Conservation (phyloP, 2,113 vertebrate genomes). For the Periophthalmodon schlosseri region DNA sequence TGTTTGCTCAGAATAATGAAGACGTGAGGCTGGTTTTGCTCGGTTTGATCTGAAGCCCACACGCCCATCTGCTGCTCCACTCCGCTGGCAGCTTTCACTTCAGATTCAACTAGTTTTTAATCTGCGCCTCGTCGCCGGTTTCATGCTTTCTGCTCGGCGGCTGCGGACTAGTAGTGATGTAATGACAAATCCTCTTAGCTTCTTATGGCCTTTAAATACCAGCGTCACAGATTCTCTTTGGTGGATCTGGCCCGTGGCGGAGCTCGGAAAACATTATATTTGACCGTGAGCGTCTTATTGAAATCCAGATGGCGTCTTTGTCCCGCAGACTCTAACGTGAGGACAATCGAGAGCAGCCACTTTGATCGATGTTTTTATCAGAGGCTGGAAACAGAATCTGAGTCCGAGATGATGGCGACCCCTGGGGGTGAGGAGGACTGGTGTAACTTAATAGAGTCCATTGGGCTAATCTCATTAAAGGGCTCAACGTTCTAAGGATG, state of each 20-base stretch:
- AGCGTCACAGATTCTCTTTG: constrained; percentile 37
- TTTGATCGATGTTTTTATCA: constrained; percentile 47
- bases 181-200: constrained; percentile 81
- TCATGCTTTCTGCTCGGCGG: constrained; percentile 20
- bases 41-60: constrained; percentile 45
- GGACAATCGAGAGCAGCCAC: constrained; percentile 14
- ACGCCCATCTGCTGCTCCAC: constrained; percentile 48
- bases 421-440: constrained; percentile 20
- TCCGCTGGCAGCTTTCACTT: constrained; percentile 29
- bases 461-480: constrained; percentile 65
- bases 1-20: constrained; percentile 27
- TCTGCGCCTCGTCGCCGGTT: not conserved
- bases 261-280: not conserved
- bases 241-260: not conserved
- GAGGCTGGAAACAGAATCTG: constrained; percentile 36
- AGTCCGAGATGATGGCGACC: constrained; percentile 14
- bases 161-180: constrained; percentile 60
- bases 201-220: constrained; percentile 80
- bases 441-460: constrained; percentile 55
- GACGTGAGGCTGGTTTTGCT: constrained; percentile 16
- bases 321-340: constrained; percentile 18
- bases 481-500: constrained; percentile 43
- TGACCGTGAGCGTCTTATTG: not conserved
- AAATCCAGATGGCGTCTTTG: constrained; percentile 2
- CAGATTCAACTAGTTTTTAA: not conserved